These are phyloP conservation scores for Sarcophilus harrisii DNA, from an alignment of 2,797 vertebrate species.

Conservation along the genomic window DNA sequence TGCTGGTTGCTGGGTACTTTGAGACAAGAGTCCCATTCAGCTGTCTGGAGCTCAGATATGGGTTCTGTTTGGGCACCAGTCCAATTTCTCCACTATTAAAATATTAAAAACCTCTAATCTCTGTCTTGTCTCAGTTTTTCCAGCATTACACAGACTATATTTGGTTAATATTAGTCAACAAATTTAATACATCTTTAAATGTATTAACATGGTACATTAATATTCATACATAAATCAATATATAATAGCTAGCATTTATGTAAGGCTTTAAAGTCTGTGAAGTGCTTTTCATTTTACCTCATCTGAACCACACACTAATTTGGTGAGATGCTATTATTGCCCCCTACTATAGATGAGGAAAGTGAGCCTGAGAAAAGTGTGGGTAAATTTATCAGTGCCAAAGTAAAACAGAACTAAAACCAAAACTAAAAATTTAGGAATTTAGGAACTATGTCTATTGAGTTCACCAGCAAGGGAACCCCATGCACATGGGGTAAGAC, in stretches of 20 bases:
- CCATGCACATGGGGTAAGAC: not conserved
- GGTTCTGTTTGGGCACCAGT: too few species aligned
- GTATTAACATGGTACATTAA: not conserved
- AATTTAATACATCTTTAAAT: not conserved
- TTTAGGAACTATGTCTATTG: not conserved
- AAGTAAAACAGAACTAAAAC: not conserved
- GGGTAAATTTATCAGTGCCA: not conserved
- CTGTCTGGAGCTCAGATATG: too few species aligned
- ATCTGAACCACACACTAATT: not conserved
- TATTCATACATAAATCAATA: not conserved
- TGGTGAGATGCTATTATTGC: not conserved
- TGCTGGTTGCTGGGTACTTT: too few species aligned
- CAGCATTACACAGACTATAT: not conserved
- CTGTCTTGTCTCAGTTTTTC: too few species aligned
- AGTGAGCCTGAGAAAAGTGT: not conserved
- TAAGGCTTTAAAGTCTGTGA: not conserved
- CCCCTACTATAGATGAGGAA: not conserved
- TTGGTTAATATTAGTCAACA: not conserved
- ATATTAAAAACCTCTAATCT: too few species aligned
- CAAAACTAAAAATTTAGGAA: not conserved
- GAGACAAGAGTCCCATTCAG: too few species aligned
- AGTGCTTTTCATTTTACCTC: not conserved
- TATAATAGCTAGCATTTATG: not conserved
- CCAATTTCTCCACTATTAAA: too few species aligned
- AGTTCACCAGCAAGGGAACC: not conserved